Conservation (phyloP, 2,888 invertebrate genomes). For the Ypsolopha scabrella region DNA sequence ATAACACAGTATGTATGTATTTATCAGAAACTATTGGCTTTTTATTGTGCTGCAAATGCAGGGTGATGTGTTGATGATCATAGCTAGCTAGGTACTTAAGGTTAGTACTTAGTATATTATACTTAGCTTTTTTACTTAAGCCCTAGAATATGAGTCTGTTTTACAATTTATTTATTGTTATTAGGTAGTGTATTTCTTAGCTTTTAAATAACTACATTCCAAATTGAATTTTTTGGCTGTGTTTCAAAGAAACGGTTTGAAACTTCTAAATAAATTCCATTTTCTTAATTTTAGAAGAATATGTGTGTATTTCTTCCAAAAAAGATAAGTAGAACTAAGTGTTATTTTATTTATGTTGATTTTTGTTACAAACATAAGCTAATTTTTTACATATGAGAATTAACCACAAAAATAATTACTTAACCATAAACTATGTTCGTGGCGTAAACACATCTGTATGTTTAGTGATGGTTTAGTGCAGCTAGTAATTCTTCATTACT, state of each 20-base stretch:
- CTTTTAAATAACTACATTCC: constrained; percentile 50
- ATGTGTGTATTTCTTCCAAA: no score
- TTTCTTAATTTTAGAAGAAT: no score
- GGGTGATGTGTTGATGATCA: constrained; percentile 41
- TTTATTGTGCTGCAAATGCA: constrained; percentile 49
- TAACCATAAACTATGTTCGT: no score
- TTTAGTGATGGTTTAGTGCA: no score
- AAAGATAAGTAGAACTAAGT: no score
- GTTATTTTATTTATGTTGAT: no score
- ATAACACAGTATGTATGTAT: constrained; percentile 35
- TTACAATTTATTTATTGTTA: constrained; percentile 15
- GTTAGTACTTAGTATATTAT: constrained; percentile 44
- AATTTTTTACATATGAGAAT: no score
- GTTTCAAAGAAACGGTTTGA: neutral
- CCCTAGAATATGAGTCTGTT: constrained; percentile 22
- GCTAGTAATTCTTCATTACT: no score
- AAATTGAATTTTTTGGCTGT: constrained; percentile 31
- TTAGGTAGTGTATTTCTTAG: constrained; percentile 22
- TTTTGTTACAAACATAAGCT: no score
- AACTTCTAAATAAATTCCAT: no score
- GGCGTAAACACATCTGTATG: no score
- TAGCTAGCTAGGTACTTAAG: constrained; percentile 1
- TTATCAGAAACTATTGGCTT: constrained; percentile 15
- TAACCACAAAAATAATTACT: no score
- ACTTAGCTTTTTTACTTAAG: constrained; percentile 60